phyloP scores from a whole-genome alignment of 2,888 invertebrate genomes.

The Caenorhabditis plicata region DNA sequence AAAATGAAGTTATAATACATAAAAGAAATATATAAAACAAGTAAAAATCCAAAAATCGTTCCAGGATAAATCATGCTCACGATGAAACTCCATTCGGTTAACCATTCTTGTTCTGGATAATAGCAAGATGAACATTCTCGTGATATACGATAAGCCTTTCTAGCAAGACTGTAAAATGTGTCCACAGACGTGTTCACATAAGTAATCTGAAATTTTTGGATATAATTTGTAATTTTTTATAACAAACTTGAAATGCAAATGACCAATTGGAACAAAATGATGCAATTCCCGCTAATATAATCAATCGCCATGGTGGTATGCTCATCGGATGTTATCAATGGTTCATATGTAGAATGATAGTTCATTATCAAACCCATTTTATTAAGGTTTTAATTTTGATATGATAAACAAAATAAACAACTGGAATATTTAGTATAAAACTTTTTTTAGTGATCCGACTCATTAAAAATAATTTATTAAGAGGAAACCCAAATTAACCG shows the following conservation, averaged over 20 bases:
- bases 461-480: no score
- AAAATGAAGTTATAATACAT: neutral
- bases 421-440: no score
- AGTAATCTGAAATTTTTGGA: conserved; percentile 55
- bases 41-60: conserved; percentile 56
- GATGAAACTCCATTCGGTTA: conserved; percentile 52
- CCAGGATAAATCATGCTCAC: conserved; percentile 62
- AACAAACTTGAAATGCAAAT: conserved; percentile 61
- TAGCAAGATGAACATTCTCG: conserved; percentile 23
- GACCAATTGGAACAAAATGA: conserved; percentile 64
- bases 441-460: no score
- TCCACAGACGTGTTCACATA: conserved; percentile 63
- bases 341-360: neutral
- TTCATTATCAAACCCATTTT: no score
- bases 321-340: conserved; percentile 22
- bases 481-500: no score
- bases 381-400: no score
- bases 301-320: conserved; percentile 43
- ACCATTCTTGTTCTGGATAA: conserved; percentile 43
- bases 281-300: conserved; percentile 52
- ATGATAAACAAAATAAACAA: no score
- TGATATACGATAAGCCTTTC: conserved; percentile 22
- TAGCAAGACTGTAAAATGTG: conserved; percentile 53
- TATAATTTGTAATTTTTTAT: neutral
- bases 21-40: conserved; percentile 6